Base-by-base conservation (phyloP, 2,113 vertebrate genomes). In the Gadus macrocephalus region DNA sequence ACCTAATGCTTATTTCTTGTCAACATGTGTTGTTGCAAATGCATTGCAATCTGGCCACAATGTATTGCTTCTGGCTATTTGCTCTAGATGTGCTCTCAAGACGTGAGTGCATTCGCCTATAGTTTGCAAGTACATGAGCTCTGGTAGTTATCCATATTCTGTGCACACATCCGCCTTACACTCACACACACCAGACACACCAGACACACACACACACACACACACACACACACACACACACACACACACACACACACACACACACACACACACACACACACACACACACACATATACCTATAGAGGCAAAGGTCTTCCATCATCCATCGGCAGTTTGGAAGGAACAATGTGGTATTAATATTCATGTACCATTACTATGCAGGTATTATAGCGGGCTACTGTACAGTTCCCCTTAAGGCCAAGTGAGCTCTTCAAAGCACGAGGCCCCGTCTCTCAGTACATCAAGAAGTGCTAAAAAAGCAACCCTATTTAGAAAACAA, bases 341-440 rank as follows among this genome's bases (percentile, higher is more conserved):
- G 38, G 42, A 67, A 83, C 77, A 75, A 68, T 78, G 63, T 64
- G 64, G 56, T 75, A 86, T 86, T 80, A 81, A 85, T 81, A 87
- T 89, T 88, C 74, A 89, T 81, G 70, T 79, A 76, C 73, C 77
- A 79, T 79, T 78, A 78, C 74, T 82, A 81, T 86, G 86, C 79
- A 79, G 76, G 66, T 71, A 64, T 60, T 76, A 75, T 71, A 80
- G 75, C 62, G 16, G 22, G 69, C 77, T 58, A 65, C 14, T 67
- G 75, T 72, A 67, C 61, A 70, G 64, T 74, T 85, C 78, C 80
- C 77, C 79, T 81, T 78, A 69, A 85, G 84, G 85, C 83, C 81
- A 85, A 73, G 69, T 65, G 69, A 82, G 76, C 74, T 79, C 77
- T 85, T 85, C 76, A 84, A 89, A 84, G 83, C 31, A 86, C 79